phyloP scores from a whole-genome alignment of 2,888 invertebrate species.

The Rosalia funebris region DNA sequence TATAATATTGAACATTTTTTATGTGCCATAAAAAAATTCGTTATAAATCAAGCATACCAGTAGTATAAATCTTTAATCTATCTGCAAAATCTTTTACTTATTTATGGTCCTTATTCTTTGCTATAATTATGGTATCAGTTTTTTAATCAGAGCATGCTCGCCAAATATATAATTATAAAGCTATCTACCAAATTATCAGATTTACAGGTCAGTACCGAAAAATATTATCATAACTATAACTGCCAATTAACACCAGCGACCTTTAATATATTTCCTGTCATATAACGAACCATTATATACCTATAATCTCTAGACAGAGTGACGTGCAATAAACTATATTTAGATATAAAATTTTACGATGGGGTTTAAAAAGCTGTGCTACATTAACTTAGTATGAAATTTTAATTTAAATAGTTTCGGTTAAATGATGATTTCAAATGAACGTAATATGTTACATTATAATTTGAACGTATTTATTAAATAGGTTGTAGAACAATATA shows the following conservation, averaged over 20 bases:
- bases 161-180: slow-evolving; percentile 14
- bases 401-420: too few species aligned
- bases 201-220: slow-evolving; percentile 31
- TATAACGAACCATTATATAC: slow-evolving; percentile 26
- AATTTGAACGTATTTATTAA: too few species aligned
- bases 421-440: too few species aligned
- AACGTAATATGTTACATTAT: too few species aligned
- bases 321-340: slow-evolving; percentile 12
- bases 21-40: too few species aligned
- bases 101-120: slow-evolving; percentile 1
- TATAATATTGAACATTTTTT: too few species aligned
- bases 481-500: too few species aligned
- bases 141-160: slow-evolving; percentile 13
- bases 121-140: slow-evolving; percentile 22
- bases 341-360: too few species aligned
- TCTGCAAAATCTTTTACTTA: background rate
- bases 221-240: slow-evolving; percentile 36
- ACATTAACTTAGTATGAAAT: too few species aligned
- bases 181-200: slow-evolving; percentile 11
- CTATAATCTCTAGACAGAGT: slow-evolving; percentile 16
- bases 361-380: too few species aligned
- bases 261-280: slow-evolving; percentile 39
- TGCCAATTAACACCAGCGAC: slow-evolving; percentile 40
- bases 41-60: too few species aligned
- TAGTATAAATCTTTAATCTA: too few species aligned